phyloP scores from a whole-genome alignment of 1,140 invertebrate species.

The Medauroidea extradentata region DNA sequence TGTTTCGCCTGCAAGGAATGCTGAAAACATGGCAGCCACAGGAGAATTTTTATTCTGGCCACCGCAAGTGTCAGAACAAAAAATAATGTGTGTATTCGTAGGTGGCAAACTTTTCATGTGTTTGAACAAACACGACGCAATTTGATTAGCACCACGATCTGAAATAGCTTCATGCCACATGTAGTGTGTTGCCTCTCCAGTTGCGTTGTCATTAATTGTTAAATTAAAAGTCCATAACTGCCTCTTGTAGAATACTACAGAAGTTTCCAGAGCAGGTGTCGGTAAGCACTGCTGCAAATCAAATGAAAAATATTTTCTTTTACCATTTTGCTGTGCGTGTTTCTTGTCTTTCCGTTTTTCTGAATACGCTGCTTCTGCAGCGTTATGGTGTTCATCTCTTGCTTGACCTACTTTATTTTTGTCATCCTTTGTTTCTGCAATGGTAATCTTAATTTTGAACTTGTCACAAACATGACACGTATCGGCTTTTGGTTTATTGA shows the following conservation, averaged over 20 bases:
- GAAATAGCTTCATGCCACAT: constrained; percentile 38
- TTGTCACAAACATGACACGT: constrained; percentile 2
- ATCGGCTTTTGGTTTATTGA: constrained; percentile 9
- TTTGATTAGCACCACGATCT: constrained; percentile 31
- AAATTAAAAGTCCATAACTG: constrained; percentile 41
- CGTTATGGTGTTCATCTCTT: too few relatives aligned
- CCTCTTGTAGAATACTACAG: constrained; percentile 35
- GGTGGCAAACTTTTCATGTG: constrained; percentile 19
- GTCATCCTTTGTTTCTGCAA: background rate
- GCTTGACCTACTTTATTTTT: background rate
- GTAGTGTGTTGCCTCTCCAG: constrained; percentile 26
- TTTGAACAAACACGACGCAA: constrained; percentile 30
- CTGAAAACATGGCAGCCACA: background rate
- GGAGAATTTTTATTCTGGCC: constrained; percentile 3
- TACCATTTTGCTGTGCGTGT: background rate
- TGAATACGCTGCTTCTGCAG: background rate
- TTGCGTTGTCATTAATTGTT: constrained; percentile 32
- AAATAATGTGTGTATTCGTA: constrained; percentile 23
- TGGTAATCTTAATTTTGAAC: background rate
- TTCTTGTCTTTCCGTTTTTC: background rate
- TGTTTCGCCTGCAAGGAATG: background rate
- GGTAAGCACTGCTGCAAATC: constrained; percentile 24
- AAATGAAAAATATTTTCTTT: constrained; percentile 3
- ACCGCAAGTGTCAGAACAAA: constrained; percentile 26
- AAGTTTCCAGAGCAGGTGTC: constrained; percentile 30